Evolutionary conservation across 2,888 invertebrate genomes (phyloP), one percentile per base, ranked within the genome.

Genomic region (Apodemia zela): DNA sequence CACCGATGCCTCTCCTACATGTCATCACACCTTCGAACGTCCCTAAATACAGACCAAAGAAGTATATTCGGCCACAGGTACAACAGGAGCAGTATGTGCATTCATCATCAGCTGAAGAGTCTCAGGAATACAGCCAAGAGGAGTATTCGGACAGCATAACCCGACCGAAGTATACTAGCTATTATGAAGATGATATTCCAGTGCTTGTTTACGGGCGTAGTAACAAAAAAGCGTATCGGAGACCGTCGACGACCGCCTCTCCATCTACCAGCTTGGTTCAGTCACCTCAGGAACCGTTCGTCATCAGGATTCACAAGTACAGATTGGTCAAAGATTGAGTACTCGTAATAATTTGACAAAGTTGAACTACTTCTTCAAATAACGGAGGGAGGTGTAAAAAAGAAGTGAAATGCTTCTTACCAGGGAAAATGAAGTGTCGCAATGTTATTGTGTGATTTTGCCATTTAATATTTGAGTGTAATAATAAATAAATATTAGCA

Each of bases 231-330:
- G 88, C 89, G 7, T 88, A 89, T 73, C 79, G 80, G 64, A 77
- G 75, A 49, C 72, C 73, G 57, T 77, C 80, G 1, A 21, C 61
- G 59, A 71, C 70, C 58, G 69, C 70, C 29, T 64, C 67, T 2
- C 66, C 6, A 64, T 66, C 59, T 67, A 54, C 64, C 59, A 35
- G 62, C 63, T 62, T 17, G 29, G 49, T 25, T 45, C 51, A 49
- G 17, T 29, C 63, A n/a, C 69, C 71, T 59, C 79, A 80, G 1
- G 76, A 78, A 33, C 86, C 87, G 0, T 73, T 84, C 67, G 77
- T 85, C 66, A 74, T 89, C 17, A 75, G 86, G 63, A 83, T 89
- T 33, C 89, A 88, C 69, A 87, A 84, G 67, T 82, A 87, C 67
- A 82, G 77, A 65, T 71, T 88, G n/a, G 69, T 78, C 21, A 77